Percentiles rank a stretch among this genome's conserved stretches.
Conservation (phyloP, 2,797 vertebrate genomes). For the Peromyscus melanophrys region DNA sequence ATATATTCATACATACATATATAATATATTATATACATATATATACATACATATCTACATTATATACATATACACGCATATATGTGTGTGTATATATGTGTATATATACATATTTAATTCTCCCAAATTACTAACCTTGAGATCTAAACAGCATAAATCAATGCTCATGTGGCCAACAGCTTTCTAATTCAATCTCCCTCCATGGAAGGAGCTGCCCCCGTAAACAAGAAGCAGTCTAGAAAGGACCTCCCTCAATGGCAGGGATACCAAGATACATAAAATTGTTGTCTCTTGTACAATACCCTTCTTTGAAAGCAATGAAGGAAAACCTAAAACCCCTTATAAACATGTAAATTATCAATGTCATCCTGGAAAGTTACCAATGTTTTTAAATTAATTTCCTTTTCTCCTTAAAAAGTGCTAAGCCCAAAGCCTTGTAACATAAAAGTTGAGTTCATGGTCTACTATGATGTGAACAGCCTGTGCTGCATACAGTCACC, state of each 20-base stretch:
- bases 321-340: not conserved
- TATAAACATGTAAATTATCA: not conserved
- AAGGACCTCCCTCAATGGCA: not conserved
- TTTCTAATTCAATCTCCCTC: not conserved
- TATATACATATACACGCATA: too few species aligned
- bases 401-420: not conserved
- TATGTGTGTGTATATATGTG: too few species aligned
- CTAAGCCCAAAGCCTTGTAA: not conserved
- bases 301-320: not conserved
- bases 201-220: not conserved
- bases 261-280: not conserved
- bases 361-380: not conserved
- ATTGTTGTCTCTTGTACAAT: not conserved
- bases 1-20: too few species aligned
- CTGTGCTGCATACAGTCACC: not conserved
- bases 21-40: too few species aligned
- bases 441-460: not conserved
- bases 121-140: conserved; percentile 2
- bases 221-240: not conserved
- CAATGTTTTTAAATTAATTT: not conserved
- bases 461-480: not conserved
- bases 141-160: not conserved
- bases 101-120: not conserved
- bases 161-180: not conserved
- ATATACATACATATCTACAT: too few species aligned